phyloP scores from a whole-genome alignment of 2,888 invertebrate species.

The Andrena hattorfiana region DNA sequence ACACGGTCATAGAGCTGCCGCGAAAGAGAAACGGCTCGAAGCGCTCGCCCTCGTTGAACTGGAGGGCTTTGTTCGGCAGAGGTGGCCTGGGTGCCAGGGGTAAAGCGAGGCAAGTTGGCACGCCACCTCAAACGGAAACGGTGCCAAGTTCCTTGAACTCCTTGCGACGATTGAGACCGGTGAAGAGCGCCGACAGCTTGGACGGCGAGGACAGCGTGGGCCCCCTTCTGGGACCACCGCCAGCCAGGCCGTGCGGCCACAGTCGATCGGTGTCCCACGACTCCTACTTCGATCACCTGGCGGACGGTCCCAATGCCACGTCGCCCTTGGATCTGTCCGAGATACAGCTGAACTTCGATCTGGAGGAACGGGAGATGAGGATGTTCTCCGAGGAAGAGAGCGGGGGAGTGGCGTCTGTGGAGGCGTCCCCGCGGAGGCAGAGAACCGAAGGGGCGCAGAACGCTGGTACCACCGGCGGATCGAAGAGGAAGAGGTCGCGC shows the following conservation, averaged over 20 bases:
- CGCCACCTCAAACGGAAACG: slow-evolving; percentile 84
- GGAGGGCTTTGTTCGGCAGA: slow-evolving; percentile 91
- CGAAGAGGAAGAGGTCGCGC: slow-evolving; percentile 88
- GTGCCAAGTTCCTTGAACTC: slow-evolving; percentile 81
- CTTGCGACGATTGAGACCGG: slow-evolving; percentile 87
- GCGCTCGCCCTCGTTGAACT: slow-evolving; percentile 89
- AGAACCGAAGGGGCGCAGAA: slow-evolving; percentile 85
- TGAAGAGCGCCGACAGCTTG: slow-evolving; percentile 90
- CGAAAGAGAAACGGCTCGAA: slow-evolving; percentile 88
- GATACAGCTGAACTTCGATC: slow-evolving; percentile 92
- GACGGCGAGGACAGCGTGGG: slow-evolving; percentile 82
- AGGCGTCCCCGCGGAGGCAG: slow-evolving; percentile 82
- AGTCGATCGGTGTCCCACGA: slow-evolving; percentile 94
- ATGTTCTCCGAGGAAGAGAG: slow-evolving; percentile 96
- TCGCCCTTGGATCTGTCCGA: slow-evolving; percentile 91
- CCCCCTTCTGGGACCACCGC: slow-evolving; percentile 85
- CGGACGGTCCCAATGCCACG: slow-evolving; percentile 86
- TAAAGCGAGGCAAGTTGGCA: slow-evolving; percentile 85
- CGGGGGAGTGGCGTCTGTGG: slow-evolving; percentile 86
- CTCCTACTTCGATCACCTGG: slow-evolving; percentile 94
- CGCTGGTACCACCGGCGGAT: slow-evolving; percentile 79
- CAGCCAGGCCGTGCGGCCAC: slow-evolving; percentile 85
- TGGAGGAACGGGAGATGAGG: slow-evolving; percentile 94
- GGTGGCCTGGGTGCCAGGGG: slow-evolving; percentile 80
- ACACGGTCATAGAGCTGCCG: slow-evolving; percentile 97